Percentiles rank a stretch among this genome's conserved stretches.
Conservation (phyloP, 2,797 vertebrate species). For the Labroides dimidiatus region DNA sequence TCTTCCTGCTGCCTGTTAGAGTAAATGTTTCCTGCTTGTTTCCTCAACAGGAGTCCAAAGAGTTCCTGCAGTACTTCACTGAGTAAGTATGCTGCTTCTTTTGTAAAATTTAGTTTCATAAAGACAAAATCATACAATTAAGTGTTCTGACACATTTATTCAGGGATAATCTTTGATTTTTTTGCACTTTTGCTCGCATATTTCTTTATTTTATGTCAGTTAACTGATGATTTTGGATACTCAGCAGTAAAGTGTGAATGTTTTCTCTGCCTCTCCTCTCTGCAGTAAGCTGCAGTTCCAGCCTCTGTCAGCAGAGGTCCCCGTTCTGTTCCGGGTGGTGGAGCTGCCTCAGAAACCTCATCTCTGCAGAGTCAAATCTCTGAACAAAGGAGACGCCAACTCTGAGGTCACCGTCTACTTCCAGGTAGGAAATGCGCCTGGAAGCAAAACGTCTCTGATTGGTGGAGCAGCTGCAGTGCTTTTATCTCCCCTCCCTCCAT, state of each 20-base stretch:
- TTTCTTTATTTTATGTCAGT: too few species aligned
- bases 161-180: too few species aligned
- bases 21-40: neutral
- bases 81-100: constrained; percentile 85
- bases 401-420: constrained; percentile 91
- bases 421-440: constrained; percentile 81
- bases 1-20: too few species aligned
- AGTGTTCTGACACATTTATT: too few species aligned
- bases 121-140: too few species aligned
- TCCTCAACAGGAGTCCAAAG: constrained; percentile 87
- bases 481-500: too few species aligned
- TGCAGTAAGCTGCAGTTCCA: constrained; percentile 85
- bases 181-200: too few species aligned
- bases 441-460: too few species aligned
- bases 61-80: constrained; percentile 90
- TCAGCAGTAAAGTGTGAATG: too few species aligned
- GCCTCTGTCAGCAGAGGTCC: constrained; percentile 85
- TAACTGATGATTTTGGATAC: too few species aligned
- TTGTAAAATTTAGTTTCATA: too few species aligned
- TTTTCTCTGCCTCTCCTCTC: neutral
- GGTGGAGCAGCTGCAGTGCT: too few species aligned
- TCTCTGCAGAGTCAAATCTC: constrained; percentile 88
- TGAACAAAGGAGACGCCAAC: constrained; percentile 88
- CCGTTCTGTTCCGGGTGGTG: constrained; percentile 88
- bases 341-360: constrained; percentile 82